Evolutionary conservation across 2,888 invertebrate genomes (phyloP).

Genomic region (Vanessa cardui): DNA sequence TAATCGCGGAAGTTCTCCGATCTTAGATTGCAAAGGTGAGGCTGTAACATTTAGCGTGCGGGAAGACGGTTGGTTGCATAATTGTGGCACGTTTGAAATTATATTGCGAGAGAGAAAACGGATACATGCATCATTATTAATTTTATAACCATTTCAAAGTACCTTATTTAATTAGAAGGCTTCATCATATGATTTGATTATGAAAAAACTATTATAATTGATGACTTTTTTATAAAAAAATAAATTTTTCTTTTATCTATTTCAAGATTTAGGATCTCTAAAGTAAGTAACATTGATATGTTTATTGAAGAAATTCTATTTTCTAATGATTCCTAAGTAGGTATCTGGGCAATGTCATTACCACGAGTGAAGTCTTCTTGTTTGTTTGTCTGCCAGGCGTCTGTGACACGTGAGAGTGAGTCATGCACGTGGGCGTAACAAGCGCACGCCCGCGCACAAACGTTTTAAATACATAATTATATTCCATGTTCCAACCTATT

Average conservation of each 20-base stretch:
- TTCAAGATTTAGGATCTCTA: too few relatives aligned
- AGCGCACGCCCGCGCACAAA: conserved; percentile 30
- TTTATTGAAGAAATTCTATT: background rate
- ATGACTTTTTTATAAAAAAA: too few relatives aligned
- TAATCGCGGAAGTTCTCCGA: conserved; percentile 44
- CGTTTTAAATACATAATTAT: conserved; percentile 34
- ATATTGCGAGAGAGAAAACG: conserved; percentile 28
- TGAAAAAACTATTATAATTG: too few relatives aligned
- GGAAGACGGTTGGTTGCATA: conserved; percentile 38
- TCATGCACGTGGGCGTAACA: conserved; percentile 60
- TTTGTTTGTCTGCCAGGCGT: conserved; percentile 66
- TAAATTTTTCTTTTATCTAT: too few relatives aligned
- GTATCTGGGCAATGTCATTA: conserved; percentile 21
- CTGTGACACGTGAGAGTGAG: conserved; percentile 58
- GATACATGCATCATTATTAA: conserved; percentile 8
- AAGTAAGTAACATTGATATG: too few relatives aligned
- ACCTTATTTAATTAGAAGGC: background rate
- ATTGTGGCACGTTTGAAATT: conserved; percentile 34
- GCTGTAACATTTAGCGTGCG: conserved; percentile 44
- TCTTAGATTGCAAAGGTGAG: conserved; percentile 45
- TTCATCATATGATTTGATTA: too few relatives aligned
- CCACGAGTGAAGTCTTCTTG: conserved; percentile 46
- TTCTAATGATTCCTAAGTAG: background rate
- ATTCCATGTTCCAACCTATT: conserved; percentile 25
- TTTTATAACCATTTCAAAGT: conserved; percentile 10